A percentile compares a stretch with the other conserved stretches of the same genome.
phyloP scores from a whole-genome alignment of 2,113 vertebrate genomes.

The Pseudolaguvia tuberculata region DNA sequence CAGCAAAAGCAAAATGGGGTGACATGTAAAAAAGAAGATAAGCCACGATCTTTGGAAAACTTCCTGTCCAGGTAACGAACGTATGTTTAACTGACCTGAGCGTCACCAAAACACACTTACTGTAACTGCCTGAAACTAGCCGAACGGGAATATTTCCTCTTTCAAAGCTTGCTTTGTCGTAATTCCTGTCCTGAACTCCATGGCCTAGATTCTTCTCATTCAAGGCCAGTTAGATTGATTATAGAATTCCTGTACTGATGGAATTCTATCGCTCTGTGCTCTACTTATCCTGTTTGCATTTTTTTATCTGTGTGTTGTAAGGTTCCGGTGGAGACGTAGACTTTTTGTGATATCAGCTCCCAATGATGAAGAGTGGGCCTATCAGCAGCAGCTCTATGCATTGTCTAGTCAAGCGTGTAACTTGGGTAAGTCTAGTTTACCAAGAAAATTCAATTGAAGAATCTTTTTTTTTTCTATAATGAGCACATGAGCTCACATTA shows the following conservation, averaged over 20 bases:
- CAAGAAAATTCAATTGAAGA: background rate
- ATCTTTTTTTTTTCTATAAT: background rate
- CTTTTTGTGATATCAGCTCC: conserved; percentile 93
- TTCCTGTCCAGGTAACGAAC: conserved; percentile 85
- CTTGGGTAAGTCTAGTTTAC: conserved; percentile 78
- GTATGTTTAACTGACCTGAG: background rate
- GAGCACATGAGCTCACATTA: background rate
- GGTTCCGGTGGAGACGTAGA: conserved; percentile 94
- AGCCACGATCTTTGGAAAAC: conserved; percentile 91
- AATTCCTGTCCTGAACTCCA: background rate
- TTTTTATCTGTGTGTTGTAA: conserved; percentile 56
- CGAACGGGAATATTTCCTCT: background rate
- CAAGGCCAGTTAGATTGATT: background rate
- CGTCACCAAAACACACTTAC: background rate
- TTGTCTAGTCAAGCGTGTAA: conserved; percentile 94
- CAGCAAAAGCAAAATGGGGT: conserved; percentile 93
- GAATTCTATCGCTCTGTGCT: background rate
- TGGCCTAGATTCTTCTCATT: background rate
- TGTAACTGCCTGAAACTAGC: background rate
- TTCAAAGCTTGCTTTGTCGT: background rate
- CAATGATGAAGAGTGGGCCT: conserved; percentile 94
- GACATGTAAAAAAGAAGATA: conserved; percentile 90
- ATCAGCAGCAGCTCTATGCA: conserved; percentile 93
- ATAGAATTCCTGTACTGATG: background rate
- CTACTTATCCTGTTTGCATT: conserved; percentile 2